Evolutionary conservation across 2,797 vertebrate genomes (phyloP).

Genomic region (Fringilla coelebs): DNA sequence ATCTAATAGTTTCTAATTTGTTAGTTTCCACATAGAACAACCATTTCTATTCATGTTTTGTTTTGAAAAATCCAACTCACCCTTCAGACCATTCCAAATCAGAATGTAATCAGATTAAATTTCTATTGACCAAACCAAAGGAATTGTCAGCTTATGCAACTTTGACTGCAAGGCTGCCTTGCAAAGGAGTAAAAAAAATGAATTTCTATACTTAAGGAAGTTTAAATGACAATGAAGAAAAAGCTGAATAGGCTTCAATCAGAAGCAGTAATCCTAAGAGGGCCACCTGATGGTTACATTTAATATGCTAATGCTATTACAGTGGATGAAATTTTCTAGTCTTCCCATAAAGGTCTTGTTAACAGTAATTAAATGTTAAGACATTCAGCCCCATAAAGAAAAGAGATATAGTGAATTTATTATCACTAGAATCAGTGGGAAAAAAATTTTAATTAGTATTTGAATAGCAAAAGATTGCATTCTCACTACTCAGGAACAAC

Average conservation of each 20-base stretch:
- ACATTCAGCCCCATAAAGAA: constrained; percentile 64
- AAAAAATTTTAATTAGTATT: constrained; percentile 68
- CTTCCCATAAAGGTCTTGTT: constrained; percentile 74
- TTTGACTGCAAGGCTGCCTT: neutral
- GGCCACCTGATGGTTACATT: constrained; percentile 72
- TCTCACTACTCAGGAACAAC: constrained; percentile 50
- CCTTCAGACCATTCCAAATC: neutral
- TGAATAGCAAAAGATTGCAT: constrained; percentile 67
- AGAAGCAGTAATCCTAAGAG: constrained; percentile 67
- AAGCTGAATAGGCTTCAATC: constrained; percentile 53
- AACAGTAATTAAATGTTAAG: constrained; percentile 80
- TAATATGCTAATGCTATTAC: constrained; percentile 75
- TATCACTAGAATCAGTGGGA: constrained; percentile 61
- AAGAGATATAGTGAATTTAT: constrained; percentile 67
- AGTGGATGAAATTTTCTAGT: constrained; percentile 68
- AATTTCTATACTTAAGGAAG: constrained; percentile 37
- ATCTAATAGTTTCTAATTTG: neutral
- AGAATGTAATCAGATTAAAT: constrained; percentile 15
- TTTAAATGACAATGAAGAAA: constrained; percentile 53
- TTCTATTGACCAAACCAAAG: neutral
- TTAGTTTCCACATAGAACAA: neutral
- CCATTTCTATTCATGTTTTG: neutral
- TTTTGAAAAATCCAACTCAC: neutral
- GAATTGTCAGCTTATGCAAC: constrained; percentile 23
- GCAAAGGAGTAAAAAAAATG: constrained; percentile 18